Base-by-base conservation (phyloP, 2,888 invertebrate species). In the Cheilosia vulpina region DNA sequence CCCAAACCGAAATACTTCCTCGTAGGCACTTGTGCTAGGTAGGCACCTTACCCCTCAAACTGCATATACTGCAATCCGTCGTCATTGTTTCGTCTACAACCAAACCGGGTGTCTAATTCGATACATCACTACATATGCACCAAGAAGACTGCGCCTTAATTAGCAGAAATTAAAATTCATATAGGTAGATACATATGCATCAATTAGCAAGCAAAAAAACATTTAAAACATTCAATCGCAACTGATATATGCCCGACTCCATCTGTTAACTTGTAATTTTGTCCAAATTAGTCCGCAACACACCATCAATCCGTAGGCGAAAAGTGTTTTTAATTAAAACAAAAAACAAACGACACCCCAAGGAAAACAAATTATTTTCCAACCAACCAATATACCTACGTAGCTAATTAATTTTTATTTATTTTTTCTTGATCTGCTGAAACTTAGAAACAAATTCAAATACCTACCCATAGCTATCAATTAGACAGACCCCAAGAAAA, bases 241-340 rank as follows among this genome's bases (percentile, higher is more conserved):
- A 6, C 24, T n/a, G 47, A 11, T 15, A 52, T 24, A 27, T 4
- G 13, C 50, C 13, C 50, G 5, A 9, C 34, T 43, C 13, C 15
- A 50, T 21, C 50, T 52, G 15, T 52, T 15, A 21, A 24, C 21
- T 24, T 21, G 52, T 52, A 52, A 52, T 52, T 52, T 52, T 52
- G 24, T 52, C 24, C 52, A 52, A 52, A 52, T 52, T 24, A 52
- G 52, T 52, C 52, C 52, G 52, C 19, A 41, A 11, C 15, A 69
- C 57, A 34, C 62, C 63, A 31, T 13, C 47, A 9, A 52, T 43
- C 60, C 58, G 76, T 76, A 45, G 76, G 76, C 66, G 76, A 41
- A 41, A 19, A 15, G 15, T 15, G n/a, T 57, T 55, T 34, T 45
- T 50, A 47, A 53, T 72, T 60, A 72, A 62, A 53, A 58, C 11